Conservation (phyloP, 2,888 invertebrate species). For the Galeopsomyia nigrocyanea region DNA sequence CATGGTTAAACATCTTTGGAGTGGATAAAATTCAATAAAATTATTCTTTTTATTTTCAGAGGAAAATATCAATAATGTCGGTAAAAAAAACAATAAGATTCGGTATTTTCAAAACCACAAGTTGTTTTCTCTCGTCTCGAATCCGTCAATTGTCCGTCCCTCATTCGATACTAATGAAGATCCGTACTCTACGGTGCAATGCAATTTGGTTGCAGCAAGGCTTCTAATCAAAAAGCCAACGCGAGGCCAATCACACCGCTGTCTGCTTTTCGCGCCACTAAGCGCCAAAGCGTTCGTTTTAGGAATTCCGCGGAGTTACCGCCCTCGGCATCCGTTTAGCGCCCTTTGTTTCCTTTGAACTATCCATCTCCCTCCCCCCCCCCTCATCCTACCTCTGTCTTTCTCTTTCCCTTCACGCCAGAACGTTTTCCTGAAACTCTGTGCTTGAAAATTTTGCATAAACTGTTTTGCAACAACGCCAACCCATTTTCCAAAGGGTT, state of each 20-base stretch:
- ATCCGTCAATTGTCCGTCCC: background rate
- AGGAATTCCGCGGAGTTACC: conserved; percentile 36
- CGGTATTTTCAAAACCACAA: background rate
- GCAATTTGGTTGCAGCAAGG: conserved; percentile 40
- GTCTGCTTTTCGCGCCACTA: conserved; percentile 46
- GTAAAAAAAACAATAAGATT: no score
- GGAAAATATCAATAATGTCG: no score
- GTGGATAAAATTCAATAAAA: no score
- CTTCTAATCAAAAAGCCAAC: conserved; percentile 59
- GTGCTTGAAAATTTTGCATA: background rate
- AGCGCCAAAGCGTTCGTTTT: conserved; percentile 45
- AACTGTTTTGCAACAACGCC: conserved; percentile 1
- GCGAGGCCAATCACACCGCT: conserved; percentile 56
- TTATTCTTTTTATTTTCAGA: no score
- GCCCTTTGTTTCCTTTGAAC: no score
- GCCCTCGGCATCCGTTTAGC: no score
- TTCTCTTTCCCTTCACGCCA: background rate
- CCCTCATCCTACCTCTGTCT: no score
- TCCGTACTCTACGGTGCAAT: conserved; percentile 51
- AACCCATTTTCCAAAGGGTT: background rate
- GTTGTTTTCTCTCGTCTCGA: background rate
- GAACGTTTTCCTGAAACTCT: background rate
- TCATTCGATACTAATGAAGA: conserved; percentile 57
- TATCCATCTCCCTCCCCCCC: no score
- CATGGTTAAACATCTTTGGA: no score